phyloP scores from a whole-genome alignment of 2,888 invertebrate species.

The Aquatica leii region DNA sequence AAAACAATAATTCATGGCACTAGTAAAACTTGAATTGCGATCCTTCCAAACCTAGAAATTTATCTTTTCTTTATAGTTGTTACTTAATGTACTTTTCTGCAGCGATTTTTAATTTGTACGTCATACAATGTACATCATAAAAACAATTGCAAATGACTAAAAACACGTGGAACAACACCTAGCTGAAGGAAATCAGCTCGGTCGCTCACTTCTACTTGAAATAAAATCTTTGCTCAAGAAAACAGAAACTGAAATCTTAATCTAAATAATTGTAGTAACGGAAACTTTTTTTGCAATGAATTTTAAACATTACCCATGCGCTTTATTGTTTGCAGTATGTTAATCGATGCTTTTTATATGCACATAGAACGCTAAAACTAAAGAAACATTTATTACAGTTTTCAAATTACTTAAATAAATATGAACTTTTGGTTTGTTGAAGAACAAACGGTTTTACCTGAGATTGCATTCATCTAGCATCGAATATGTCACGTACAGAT shows the following conservation, averaged over 20 bases:
- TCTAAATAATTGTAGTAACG: constrained; percentile 11
- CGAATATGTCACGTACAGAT: constrained; percentile 29
- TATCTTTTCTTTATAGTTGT: too few species aligned
- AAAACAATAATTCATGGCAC: constrained; percentile 28
- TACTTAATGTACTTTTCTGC: too few species aligned
- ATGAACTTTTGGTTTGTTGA: constrained; percentile 10
- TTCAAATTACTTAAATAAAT: not conserved
- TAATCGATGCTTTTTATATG: not conserved
- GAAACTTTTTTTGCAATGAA: not conserved
- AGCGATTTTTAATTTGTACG: too few species aligned
- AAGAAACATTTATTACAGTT: not conserved
- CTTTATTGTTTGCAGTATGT: not conserved
- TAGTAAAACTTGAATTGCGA: constrained; percentile 14
- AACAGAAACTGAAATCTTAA: constrained; percentile 8
- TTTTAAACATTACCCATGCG: constrained; percentile 1
- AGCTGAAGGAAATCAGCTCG: too few species aligned
- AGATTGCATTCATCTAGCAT: constrained; percentile 23
- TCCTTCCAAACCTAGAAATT: too few species aligned
- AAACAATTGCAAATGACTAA: too few species aligned
- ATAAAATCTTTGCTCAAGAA: constrained; percentile 3
- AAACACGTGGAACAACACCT: too few species aligned
- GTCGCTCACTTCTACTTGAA: not conserved
- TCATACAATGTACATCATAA: too few species aligned
- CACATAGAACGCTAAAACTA: too few species aligned
- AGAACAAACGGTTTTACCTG: constrained; percentile 14